A percentile compares a stretch with the other conserved stretches of the same genome.
Conservation (phyloP, 37 sponge, comb jelly and placozoan genomes). For the Haliclona indistincta region DNA sequence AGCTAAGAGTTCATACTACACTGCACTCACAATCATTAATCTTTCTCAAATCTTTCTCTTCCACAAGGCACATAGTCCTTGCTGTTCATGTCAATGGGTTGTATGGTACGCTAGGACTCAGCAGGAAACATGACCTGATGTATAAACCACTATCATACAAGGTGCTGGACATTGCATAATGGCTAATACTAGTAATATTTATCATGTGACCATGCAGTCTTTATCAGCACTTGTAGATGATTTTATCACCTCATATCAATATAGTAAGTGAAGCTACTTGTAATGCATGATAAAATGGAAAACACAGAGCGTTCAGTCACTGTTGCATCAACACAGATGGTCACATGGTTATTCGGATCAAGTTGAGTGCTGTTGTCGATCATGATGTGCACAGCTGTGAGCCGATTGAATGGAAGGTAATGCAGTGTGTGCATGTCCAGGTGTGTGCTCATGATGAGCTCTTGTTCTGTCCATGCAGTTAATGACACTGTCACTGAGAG, state of each 20-base stretch:
- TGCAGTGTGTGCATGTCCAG: not conserved
- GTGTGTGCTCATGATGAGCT: no score
- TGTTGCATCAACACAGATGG: constrained; percentile 55
- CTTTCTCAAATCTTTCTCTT: not conserved
- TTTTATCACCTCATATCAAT: constrained; percentile 59
- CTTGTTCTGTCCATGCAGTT: no score
- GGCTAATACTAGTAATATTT: not conserved
- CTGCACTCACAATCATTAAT: no score
- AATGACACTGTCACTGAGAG: constrained; percentile 12
- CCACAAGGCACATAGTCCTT: constrained; percentile 85
- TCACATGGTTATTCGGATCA: constrained; percentile 67
- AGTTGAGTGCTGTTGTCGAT: constrained; percentile 56
- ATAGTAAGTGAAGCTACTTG: no score
- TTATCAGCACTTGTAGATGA: constrained; percentile 61
- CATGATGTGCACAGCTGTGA: constrained; percentile 81
- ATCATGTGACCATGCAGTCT: constrained; percentile 32
- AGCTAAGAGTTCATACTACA: no score
- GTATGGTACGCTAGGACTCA: constrained; percentile 93
- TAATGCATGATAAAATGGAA: no score
- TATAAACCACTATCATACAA: constrained; percentile 81
- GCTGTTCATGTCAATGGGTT: constrained; percentile 60
- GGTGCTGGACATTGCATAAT: constrained; percentile 25
- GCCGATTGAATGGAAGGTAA: constrained; percentile 82
- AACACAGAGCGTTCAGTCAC: no score
- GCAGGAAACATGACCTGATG: constrained; percentile 87